Base-by-base conservation (phyloP, 2,797 vertebrate species). In the Amazona ochrocephala region DNA sequence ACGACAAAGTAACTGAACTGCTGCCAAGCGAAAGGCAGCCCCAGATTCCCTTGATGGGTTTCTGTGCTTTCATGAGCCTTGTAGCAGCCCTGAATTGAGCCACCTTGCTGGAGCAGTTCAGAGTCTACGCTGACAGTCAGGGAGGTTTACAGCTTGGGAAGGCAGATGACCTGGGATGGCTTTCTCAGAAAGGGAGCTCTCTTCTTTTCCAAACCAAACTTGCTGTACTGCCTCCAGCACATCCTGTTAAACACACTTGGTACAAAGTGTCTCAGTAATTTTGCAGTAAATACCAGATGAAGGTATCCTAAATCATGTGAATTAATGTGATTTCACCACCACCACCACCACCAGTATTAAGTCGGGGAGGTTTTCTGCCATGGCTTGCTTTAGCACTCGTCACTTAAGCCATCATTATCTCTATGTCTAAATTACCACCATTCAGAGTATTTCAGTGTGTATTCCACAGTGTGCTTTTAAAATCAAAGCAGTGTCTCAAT, bases 61-160 rank as follows among this genome's bases (percentile, higher is more conserved):
- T 66, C 50, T 84, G 74, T 73, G 81, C 79, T 87, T 93, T 89
- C 78, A 56, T 68, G 81, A 89, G 84, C 71, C 93, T 94, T 37
- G 51, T 5, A 86, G 73, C 88, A 64, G 89, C 45, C 70, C n/a
- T 66, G 61, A 82, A 92, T 89, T 84, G 91, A 82, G 91, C 88
- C 96, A 77, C 84, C 94, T 93, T 91, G 84, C 78, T 87, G 93
- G n/a, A 83, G 94, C 84, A 82, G 85, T 71, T 89, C 86, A 90
- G 83, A 0, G 0, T 71, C 87, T 54, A 27, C 83, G 54, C 24
- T 0, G 13, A 50, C 67, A 68, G 74, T 56, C 87, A 83, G 88
- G 72, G 76, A 45, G 44, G 74, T 66, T 95, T 93, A 90, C 44
- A 42, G 37, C 74, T 70, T 1, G 0, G 60, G 93, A 86, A 81